Conservation (phyloP, 2,888 invertebrate species). For the Caenorhabditis japonica region DNA sequence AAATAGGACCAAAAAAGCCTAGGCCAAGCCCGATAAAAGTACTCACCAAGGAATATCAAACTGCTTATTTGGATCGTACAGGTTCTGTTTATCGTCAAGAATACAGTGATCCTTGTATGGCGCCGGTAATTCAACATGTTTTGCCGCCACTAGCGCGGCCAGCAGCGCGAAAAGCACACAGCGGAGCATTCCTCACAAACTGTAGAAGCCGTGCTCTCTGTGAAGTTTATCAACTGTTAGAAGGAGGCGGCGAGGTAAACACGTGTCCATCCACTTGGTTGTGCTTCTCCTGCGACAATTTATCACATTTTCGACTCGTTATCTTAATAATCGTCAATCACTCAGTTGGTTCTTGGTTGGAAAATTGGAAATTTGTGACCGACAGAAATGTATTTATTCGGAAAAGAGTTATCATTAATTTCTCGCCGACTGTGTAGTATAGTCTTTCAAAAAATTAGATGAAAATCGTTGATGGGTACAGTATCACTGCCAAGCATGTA, state of each 20-base stretch:
- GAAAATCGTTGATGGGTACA: slow-evolving; percentile 7
- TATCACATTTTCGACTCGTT: background rate
- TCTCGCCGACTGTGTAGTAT: slow-evolving; percentile 22
- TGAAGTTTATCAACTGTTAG: slow-evolving; percentile 13
- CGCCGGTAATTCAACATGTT: slow-evolving; percentile 68
- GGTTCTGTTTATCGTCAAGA: slow-evolving; percentile 66
- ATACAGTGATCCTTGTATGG: slow-evolving; percentile 71
- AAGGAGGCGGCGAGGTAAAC: slow-evolving; percentile 1
- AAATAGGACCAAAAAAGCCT: too few species aligned
- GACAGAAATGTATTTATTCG: too few species aligned
- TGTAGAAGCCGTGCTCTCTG: background rate
- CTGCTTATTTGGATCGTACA: slow-evolving; percentile 66
- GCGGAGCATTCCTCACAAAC: slow-evolving; percentile 15
- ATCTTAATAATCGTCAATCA: slow-evolving; percentile 29
- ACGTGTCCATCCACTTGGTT: slow-evolving; percentile 20
- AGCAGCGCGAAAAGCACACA: slow-evolving; percentile 15
- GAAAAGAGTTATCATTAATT: background rate
- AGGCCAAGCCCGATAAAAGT: background rate
- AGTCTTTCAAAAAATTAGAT: slow-evolving; percentile 19
- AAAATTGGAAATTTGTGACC: background rate
- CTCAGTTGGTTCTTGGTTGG: slow-evolving; percentile 37
- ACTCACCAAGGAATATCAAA: slow-evolving; percentile 67
- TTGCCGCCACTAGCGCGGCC: slow-evolving; percentile 20
- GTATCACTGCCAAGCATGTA: slow-evolving; percentile 13
- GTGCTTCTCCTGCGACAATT: slow-evolving; percentile 1